Base-by-base conservation (phyloP, 2,113 vertebrate species). In the Cinclus mexicanus region DNA sequence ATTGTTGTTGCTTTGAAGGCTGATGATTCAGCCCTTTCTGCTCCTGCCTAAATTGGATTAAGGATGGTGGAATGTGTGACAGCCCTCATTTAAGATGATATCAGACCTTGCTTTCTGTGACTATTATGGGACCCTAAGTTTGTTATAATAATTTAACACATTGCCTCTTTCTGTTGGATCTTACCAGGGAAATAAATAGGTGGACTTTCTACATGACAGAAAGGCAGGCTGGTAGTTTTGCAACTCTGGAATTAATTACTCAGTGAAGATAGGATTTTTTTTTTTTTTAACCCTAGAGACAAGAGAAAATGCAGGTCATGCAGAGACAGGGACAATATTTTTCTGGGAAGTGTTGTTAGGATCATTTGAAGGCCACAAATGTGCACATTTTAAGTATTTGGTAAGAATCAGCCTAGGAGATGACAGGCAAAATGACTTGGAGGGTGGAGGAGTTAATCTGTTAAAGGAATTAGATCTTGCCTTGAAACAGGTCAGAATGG, bases 401-500 rank as follows among this genome's bases (percentile, higher is more conserved):
- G 44, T 80, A 60, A 90, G 83, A 83, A 64, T 64, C 76, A 81
- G 68, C 57, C 52, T 87, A 69, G 67, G 49, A 87, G 44, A 86
- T 83, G 92, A 61, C 64, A 78, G 68, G 37, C 31, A 79, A 76
- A 92, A 92, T 64, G 20, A 28, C 69, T 88, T 28, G 39, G 76
- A 90, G 57, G 24, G 49, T 87, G 80, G 80, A 90, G 83, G 72
- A 97, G 83, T 94, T 96, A 94, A 97, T 95, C 90, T 56, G 31
- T 92, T 87, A 81, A 83, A 94, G 49, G 92, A 96, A 90, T 95
- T 84, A 92, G 90, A 65, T 89, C 93, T 91, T 95, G 86, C 64
- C 69, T 96, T 97, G 93, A 68, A 96, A 42, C 60, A 61, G 93
- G 88, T 96, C 92, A 92, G 90, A 42, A 64, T 94, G 90, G 94